Evolutionary conservation across 2,113 vertebrate genomes (phyloP), one percentile per base, ranked within the genome.

Genomic region (Calyptommatus sinebrachiatus): DNA sequence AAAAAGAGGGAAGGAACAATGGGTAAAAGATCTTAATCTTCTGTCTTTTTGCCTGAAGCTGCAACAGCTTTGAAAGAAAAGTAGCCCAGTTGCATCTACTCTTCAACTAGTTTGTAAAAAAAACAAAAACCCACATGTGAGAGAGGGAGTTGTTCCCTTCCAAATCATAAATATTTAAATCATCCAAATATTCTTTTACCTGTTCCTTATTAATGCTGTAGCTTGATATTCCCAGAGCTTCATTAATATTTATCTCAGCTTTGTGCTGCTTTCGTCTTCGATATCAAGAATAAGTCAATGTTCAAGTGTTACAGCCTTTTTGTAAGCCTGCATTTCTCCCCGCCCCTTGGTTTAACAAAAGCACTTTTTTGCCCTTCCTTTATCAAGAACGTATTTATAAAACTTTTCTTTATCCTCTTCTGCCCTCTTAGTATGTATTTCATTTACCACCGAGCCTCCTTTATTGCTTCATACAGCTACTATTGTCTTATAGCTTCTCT

Each of bases 151-250:
- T 87, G 84, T 79, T 82, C 80, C 35, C 45, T 85, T 77, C 78
- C 89, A 90, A 91, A 89, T 94, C 89, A 93, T 93, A 94, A 94
- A 93, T 94, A 94, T 95, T 94, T 93, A 94, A 94, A 90, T 92
- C 89, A 86, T 76, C 41, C 91, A 93, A 93, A 91, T 91, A 91
- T 93, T 91, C 81, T 88, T 92, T 94, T 92, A 93, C 93, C 87
- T 91, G 79, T 77, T 77, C 92, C 86, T 92, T 93, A 93, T 90
- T 93, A 95, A 95, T 94, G 92, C 92, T 85, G 79, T 86, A 91
- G 88, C 83, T 88, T 89, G 84, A 91, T 91, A 93, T 87, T 94
- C 89, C 87, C 87, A 90, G 90, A 93, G 79, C 80, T 81, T 92
- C 85, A 93, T 95, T 91, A 94, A 93, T 93, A 93, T 95, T 94